phyloP scores from a whole-genome alignment of 2,113 vertebrate species.

The Spilogale gracilis region DNA sequence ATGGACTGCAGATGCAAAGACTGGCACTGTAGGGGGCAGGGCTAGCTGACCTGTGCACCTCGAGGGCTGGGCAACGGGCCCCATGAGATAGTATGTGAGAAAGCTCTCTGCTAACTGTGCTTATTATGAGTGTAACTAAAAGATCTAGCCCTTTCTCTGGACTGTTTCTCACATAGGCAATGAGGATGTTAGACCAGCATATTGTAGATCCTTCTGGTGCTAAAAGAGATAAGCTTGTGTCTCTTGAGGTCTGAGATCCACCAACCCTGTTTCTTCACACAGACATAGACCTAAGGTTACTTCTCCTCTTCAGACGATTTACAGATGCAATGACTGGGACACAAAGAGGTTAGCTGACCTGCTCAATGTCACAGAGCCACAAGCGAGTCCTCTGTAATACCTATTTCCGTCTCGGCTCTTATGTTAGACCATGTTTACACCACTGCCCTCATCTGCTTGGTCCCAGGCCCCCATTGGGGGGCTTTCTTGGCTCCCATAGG shows the following conservation, averaged over 20 bases:
- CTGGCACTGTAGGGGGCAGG: neutral
- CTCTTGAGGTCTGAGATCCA: neutral
- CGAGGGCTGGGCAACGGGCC: neutral
- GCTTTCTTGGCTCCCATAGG: fast-evolving
- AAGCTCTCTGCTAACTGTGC: neutral
- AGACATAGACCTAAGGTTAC: neutral
- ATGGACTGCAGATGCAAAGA: neutral
- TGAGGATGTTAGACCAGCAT: neutral
- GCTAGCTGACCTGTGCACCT: neutral
- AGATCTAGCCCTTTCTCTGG: neutral
- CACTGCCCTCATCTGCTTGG: neutral
- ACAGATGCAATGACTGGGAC: neutral
- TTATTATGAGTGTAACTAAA: neutral
- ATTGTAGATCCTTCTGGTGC: neutral
- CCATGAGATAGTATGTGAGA: neutral
- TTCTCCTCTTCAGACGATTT: neutral
- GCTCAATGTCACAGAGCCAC: neutral
- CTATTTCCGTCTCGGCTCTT: neutral
- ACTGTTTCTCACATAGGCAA: neutral
- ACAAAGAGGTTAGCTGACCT: neutral
- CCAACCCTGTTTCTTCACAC: neutral
- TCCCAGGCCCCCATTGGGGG: no score
- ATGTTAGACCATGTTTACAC: fast-evolving
- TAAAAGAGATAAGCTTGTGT: neutral
- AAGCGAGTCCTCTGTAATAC: neutral